Evolutionary conservation across 2,797 vertebrate genomes (phyloP).

Genomic region (Paratrypauchen microcephalus): DNA sequence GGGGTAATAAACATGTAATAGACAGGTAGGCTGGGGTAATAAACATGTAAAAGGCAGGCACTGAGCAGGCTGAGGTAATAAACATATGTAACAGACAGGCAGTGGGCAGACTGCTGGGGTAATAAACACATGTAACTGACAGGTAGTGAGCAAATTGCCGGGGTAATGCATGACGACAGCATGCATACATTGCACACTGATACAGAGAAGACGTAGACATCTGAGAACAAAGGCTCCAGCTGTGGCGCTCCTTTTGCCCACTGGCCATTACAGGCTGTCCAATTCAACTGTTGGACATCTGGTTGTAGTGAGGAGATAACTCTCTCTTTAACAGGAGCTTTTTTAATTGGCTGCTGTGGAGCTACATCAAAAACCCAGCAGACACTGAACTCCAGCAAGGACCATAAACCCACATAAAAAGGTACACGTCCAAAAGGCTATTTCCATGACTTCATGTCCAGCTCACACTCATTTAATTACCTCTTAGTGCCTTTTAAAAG

Average conservation of each 20-base stretch:
- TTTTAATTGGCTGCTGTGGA: conserved; percentile 70
- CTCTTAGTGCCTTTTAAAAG: conserved; percentile 45
- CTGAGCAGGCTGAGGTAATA: not conserved
- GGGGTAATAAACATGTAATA: not conserved
- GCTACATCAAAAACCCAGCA: conserved; percentile 71
- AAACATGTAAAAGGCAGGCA: not conserved
- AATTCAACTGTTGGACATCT: conserved; percentile 72
- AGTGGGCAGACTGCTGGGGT: conserved; percentile 7
- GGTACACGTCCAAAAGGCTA: conserved; percentile 26
- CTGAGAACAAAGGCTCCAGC: conserved; percentile 52
- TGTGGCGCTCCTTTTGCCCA: conserved; percentile 56
- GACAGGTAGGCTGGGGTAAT: conserved; percentile 14
- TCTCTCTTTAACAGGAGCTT: conserved; percentile 62
- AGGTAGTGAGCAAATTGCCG: not conserved
- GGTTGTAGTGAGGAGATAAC: conserved; percentile 65
- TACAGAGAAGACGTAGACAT: conserved; percentile 27
- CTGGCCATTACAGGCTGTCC: conserved; percentile 60
- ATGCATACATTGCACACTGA: conserved; percentile 18
- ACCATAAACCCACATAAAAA: conserved; percentile 52
- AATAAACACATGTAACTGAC: not conserved
- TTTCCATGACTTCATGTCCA: conserved; percentile 58
- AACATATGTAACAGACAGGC: conserved; percentile 30
- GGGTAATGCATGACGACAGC: conserved; percentile 13
- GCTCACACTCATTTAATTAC: conserved; percentile 61
- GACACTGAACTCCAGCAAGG: conserved; percentile 63